A percentile compares a stretch with the other conserved stretches of the same genome.
phyloP scores from a whole-genome alignment of 1,140 invertebrate genomes.

The Psix sp. region DNA sequence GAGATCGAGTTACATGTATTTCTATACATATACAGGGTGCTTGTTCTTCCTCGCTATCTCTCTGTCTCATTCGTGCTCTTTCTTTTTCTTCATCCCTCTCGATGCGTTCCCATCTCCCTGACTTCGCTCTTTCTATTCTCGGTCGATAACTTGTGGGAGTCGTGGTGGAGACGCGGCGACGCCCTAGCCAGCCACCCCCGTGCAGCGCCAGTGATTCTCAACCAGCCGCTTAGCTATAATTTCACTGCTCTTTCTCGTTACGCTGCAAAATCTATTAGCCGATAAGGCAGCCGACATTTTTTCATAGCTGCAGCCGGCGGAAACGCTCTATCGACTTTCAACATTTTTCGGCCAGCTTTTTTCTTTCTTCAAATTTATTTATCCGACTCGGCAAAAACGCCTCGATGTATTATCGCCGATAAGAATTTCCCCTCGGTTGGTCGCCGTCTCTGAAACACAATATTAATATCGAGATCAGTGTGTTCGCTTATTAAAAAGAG shows the following conservation, averaged over 20 bases:
- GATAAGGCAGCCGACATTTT: slow-evolving; percentile 2
- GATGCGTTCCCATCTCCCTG: slow-evolving; percentile 55
- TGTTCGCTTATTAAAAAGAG: background rate
- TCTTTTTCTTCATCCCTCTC: slow-evolving; percentile 56
- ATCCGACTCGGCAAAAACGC: background rate
- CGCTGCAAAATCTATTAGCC: background rate
- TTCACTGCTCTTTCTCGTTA: background rate
- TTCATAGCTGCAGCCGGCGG: too few species aligned
- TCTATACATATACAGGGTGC: slow-evolving; percentile 46
- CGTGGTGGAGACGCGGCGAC: slow-evolving; percentile 75
- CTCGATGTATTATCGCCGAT: background rate
- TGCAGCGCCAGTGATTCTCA: slow-evolving; percentile 72
- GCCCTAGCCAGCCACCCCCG: slow-evolving; percentile 72
- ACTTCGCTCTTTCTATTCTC: slow-evolving; percentile 54
- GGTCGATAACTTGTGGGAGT: slow-evolving; percentile 76
- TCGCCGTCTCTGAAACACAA: too few species aligned
- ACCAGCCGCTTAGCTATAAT: slow-evolving; percentile 21
- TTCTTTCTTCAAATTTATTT: too few species aligned
- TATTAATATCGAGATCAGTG: slow-evolving; percentile 12
- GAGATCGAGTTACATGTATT: too few species aligned
- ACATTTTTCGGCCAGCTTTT: too few species aligned
- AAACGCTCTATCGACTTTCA: too few species aligned
- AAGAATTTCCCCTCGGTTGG: background rate
- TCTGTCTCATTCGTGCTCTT: slow-evolving; percentile 47
- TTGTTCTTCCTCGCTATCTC: slow-evolving; percentile 40